Percentiles rank a stretch among this genome's conserved stretches.
These are phyloP conservation scores for Palythoa caribaeorum DNA, from an alignment of 92 coral and sea anemone genomes.

Conservation along the genomic window DNA sequence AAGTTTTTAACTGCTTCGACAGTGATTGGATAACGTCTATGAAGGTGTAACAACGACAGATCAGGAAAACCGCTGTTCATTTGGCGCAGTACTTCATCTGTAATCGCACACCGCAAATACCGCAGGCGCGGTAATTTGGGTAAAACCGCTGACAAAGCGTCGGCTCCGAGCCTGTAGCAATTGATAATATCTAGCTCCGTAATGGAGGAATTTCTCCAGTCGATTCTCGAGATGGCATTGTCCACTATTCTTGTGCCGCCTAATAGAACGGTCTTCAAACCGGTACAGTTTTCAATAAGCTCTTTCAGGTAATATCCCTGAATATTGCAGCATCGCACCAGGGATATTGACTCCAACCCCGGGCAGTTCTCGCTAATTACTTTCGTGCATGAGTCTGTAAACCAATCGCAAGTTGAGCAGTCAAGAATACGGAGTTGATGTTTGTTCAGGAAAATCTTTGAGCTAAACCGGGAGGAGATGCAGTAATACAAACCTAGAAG, in stretches of 20 bases:
- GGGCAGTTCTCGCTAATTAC: conserved; percentile 69
- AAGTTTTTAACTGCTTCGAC: conserved; percentile 67
- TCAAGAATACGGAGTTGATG: conserved; percentile 70
- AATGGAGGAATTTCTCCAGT: conserved; percentile 64
- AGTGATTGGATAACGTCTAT: conserved; percentile 80
- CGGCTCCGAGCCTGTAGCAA: conserved; percentile 65
- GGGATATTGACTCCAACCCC: conserved; percentile 67
- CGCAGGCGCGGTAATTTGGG: conserved; percentile 75
- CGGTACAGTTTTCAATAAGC: conserved; percentile 50
- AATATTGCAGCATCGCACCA: conserved; percentile 71
- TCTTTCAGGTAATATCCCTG: conserved; percentile 66
- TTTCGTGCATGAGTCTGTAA: conserved; percentile 62
- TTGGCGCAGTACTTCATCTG: conserved; percentile 70
- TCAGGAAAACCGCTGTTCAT: conserved; percentile 64
- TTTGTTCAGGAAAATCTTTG: conserved; percentile 60
- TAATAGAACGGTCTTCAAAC: conserved; percentile 64
- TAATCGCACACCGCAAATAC: conserved; percentile 76
- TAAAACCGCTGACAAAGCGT: conserved; percentile 67
- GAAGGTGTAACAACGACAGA: conserved; percentile 67
- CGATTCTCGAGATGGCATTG: conserved; percentile 35
- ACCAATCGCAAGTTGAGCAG: conserved; percentile 77
- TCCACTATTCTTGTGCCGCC: conserved; percentile 71
- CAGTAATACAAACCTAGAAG: conserved; percentile 65
- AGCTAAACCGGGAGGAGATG: conserved; percentile 55
- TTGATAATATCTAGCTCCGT: conserved; percentile 68